These are phyloP conservation scores for Danio rerio DNA, from an alignment of 2,113 vertebrate genomes.

Conservation along the genomic window GRCz12tu NC_133188.1:8541501-8542000, in stretches of 20 bases:
- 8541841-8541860: too few species aligned
- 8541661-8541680: constrained; percentile 1
- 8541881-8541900: not conserved
- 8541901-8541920: not conserved
- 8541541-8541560: not conserved
- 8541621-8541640: constrained; percentile 9
- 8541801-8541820: constrained; percentile 77
- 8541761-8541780: constrained; percentile 77
- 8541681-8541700: constrained; percentile 68
- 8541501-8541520: not conserved
- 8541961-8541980: too few species aligned
- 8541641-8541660: constrained; percentile 31
- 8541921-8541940: not conserved
- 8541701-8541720: constrained; percentile 87
- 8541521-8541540: not conserved
- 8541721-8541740: constrained; percentile 79
- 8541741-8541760: constrained; percentile 77
- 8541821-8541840: constrained; percentile 49
- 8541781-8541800: constrained; percentile 82
- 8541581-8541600: not conserved
- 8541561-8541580: constrained; percentile 21
- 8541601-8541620: not conserved
- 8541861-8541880: not conserved
- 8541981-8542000: too few species aligned
- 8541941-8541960: too few species aligned